These are phyloP conservation scores for Trichonephila clavata DNA, from an alignment of 1,140 invertebrate species.

Conservation along the genomic window DNA sequence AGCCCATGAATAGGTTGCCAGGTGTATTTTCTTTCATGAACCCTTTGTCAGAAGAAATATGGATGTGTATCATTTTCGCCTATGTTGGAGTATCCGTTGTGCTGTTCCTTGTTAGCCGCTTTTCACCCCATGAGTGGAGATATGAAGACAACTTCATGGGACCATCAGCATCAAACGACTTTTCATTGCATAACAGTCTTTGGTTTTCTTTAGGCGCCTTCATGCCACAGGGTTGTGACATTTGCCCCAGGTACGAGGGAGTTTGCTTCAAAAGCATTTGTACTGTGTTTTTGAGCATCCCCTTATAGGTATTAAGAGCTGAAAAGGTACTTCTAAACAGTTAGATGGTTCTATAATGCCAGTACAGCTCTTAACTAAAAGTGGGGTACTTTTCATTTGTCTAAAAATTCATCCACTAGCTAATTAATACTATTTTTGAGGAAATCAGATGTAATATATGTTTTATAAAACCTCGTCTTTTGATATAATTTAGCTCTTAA, in stretches of 20 bases:
- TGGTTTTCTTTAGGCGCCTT: slow-evolving; percentile 98
- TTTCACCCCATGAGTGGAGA: slow-evolving; percentile 97
- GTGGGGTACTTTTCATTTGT: too few relatives aligned
- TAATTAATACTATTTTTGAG: too few relatives aligned
- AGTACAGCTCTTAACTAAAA: too few relatives aligned
- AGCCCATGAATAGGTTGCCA: slow-evolving; percentile 94
- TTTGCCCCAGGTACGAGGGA: slow-evolving; percentile 90
- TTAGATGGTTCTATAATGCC: too few relatives aligned
- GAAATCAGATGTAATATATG: too few relatives aligned
- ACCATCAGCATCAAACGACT: slow-evolving; percentile 89
- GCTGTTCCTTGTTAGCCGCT: slow-evolving; percentile 95
- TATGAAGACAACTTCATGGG: slow-evolving; percentile 80
- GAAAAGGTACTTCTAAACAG: too few relatives aligned
- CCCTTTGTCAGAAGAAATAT: slow-evolving; percentile 98
- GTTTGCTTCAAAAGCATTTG: background rate
- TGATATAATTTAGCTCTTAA: too few relatives aligned
- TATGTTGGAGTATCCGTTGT: slow-evolving; percentile 98
- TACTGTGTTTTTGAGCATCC: background rate
- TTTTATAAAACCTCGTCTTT: too few relatives aligned
- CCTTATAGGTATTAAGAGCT: too few relatives aligned
- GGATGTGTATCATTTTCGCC: slow-evolving; percentile 97
- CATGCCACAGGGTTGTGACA: slow-evolving; percentile 98
- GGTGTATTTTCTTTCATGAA: slow-evolving; percentile 97
- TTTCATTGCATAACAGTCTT: slow-evolving; percentile 91
- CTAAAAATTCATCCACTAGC: too few relatives aligned